Percentiles rank a stretch among this genome's conserved stretches.
phyloP scores from a whole-genome alignment of 2,888 invertebrate species.

The Hydriomena furcata region DNA sequence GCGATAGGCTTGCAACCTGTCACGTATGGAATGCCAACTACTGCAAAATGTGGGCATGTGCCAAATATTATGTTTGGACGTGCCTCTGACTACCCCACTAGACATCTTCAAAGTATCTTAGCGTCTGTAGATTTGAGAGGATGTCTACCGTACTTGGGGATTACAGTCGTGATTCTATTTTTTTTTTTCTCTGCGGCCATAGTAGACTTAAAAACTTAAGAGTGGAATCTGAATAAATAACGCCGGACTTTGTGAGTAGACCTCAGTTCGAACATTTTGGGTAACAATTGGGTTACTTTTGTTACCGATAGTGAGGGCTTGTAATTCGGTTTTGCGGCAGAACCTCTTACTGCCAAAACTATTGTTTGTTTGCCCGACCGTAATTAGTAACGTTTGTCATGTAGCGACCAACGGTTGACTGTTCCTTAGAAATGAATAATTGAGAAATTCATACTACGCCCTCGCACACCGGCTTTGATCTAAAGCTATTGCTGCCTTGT shows the following conservation, averaged over 20 bases:
- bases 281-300: slow-evolving; percentile 50
- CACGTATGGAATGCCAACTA: too few species aligned
- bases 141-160: too few species aligned
- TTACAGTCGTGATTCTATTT: too few species aligned
- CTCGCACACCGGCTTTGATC: background rate
- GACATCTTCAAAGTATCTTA: too few species aligned
- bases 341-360: slow-evolving; percentile 52
- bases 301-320: slow-evolving; percentile 53
- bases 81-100: too few species aligned
- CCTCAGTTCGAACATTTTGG: slow-evolving; percentile 30
- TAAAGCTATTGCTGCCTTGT: background rate
- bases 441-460: slow-evolving; percentile 9
- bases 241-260: slow-evolving; percentile 11
- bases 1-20: too few species aligned
- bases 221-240: slow-evolving; percentile 1
- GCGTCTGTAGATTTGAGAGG: too few species aligned
- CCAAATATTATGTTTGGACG: too few species aligned
- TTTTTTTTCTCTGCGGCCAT: too few species aligned
- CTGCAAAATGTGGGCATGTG: too few species aligned
- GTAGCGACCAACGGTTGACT: slow-evolving; percentile 40
- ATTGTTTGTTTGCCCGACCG: slow-evolving; percentile 59
- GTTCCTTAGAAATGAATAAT: slow-evolving; percentile 17
- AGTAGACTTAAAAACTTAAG: too few species aligned
- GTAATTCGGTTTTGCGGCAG: slow-evolving; percentile 67
- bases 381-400: slow-evolving; percentile 59